A percentile compares a stretch with the other conserved stretches of the same genome.
Conservation (phyloP, 2,113 vertebrate species). For the Plectropomus leopardus region DNA sequence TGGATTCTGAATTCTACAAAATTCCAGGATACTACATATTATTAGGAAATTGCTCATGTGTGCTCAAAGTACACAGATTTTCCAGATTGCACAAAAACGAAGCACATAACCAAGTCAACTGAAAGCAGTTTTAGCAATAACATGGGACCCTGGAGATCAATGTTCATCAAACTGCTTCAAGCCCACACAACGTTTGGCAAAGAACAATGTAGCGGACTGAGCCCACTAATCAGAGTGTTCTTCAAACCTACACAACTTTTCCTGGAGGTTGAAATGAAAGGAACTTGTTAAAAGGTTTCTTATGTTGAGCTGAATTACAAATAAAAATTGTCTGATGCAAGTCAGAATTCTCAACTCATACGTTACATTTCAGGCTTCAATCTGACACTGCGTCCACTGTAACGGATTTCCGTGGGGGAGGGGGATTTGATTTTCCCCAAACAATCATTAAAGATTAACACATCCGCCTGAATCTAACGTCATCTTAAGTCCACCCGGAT, state of each 20-base stretch:
- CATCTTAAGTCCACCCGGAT: no score
- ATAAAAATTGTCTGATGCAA: no score
- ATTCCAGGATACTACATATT: neutral
- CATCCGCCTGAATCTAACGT: no score
- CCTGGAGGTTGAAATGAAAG: neutral
- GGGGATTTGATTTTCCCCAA: no score
- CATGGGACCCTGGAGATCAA: slow-evolving; percentile 27
- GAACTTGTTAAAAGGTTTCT: no score
- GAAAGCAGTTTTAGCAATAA: neutral
- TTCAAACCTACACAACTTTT: neutral
- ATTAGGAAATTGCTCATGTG: neutral
- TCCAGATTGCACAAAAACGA: neutral
- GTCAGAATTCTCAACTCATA: no score
- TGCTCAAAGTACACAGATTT: neutral
- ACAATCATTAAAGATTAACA: no score
- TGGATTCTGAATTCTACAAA: neutral
- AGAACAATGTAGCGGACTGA: no score
- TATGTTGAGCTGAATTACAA: no score
- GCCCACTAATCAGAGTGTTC: neutral
- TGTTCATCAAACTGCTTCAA: neutral
- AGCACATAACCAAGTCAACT: neutral
- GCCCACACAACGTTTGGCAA: neutral
- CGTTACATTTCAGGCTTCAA: no score
- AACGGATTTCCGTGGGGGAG: no score
- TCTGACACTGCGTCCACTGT: no score